These are phyloP conservation scores for Harpalus rubripes DNA, from an alignment of 2,888 invertebrate species.

Conservation along the genomic window DNA sequence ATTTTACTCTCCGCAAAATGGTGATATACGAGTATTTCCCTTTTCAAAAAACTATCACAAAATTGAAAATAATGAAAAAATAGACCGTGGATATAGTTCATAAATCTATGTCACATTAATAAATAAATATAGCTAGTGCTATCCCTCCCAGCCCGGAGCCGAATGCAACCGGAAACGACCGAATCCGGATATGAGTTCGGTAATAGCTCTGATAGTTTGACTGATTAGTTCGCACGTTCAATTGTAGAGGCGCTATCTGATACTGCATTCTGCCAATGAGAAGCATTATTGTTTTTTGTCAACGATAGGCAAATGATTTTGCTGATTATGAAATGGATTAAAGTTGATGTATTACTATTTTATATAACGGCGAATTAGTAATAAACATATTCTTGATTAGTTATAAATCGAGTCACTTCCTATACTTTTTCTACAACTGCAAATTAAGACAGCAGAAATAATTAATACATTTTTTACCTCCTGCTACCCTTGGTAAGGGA, in stretches of 20 bases:
- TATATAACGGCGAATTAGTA: background rate
- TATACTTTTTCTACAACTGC: too few species aligned
- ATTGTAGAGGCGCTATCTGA: slow-evolving; percentile 12
- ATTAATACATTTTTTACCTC: too few species aligned
- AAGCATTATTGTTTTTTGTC: background rate
- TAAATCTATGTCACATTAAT: slow-evolving; percentile 30
- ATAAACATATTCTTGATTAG: background rate
- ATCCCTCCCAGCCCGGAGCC: background rate
- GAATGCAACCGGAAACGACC: slow-evolving; percentile 8
- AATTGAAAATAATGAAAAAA: slow-evolving; percentile 27
- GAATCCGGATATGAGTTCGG: slow-evolving; percentile 37
- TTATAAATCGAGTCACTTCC: background rate
- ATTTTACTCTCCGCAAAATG: background rate
- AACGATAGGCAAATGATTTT: slow-evolving; percentile 1
- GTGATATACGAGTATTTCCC: background rate
- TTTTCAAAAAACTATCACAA: slow-evolving; percentile 22
- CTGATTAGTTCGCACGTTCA: slow-evolving; percentile 16
- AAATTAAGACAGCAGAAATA: too few species aligned
- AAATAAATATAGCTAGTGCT: slow-evolving; percentile 32
- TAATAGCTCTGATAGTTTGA: slow-evolving; percentile 44
- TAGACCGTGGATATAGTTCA: background rate
- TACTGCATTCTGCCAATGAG: background rate
- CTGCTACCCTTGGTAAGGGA: too few species aligned
- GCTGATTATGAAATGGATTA: background rate
- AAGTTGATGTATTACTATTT: background rate